Percentiles rank a stretch among this genome's conserved stretches.
Conservation (phyloP, 2,888 invertebrate genomes). For the Coremacera marginata region DNA sequence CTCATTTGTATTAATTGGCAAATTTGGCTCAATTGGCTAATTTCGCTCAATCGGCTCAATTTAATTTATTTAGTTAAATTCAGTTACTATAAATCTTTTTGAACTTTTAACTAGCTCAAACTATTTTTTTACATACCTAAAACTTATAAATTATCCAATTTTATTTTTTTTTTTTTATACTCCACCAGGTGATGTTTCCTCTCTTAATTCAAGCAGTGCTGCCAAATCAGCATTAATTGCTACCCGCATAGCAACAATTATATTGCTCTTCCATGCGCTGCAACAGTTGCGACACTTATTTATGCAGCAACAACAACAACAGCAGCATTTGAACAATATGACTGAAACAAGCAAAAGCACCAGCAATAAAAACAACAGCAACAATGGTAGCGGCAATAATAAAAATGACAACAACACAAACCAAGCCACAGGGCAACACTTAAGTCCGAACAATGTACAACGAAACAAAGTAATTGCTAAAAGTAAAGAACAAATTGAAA, state of each 20-base stretch:
- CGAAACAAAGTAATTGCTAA: slow-evolving; percentile 12
- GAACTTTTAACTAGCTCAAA: no score
- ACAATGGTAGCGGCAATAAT: slow-evolving; percentile 28
- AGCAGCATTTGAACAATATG: not conserved
- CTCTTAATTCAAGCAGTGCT: slow-evolving; percentile 50
- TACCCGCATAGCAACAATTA: slow-evolving; percentile 48
- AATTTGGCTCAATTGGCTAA: no score
- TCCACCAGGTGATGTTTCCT: slow-evolving; percentile 50
- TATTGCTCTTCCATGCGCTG: slow-evolving; percentile 44
- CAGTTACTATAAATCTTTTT: no score
- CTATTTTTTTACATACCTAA: no score
- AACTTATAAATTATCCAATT: not conserved
- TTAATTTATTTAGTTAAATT: no score
- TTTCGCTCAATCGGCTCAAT: no score
- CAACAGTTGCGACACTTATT: slow-evolving; percentile 51
- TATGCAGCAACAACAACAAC: slow-evolving; percentile 37
- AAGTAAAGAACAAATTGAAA: slow-evolving; percentile 18
- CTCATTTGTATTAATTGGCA: no score
- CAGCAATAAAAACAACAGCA: slow-evolving; percentile 30
- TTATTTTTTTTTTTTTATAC: not conserved
- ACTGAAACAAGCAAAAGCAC: slow-evolving; percentile 22
- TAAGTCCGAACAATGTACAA: slow-evolving; percentile 39
- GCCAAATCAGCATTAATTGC: slow-evolving; percentile 39
- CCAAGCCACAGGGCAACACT: slow-evolving; percentile 41
- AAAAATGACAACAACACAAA: slow-evolving; percentile 26